Evolutionary conservation across 2,888 invertebrate species (phyloP), one percentile per base, ranked within the genome.

Genomic region (Ligdia adustata): DNA sequence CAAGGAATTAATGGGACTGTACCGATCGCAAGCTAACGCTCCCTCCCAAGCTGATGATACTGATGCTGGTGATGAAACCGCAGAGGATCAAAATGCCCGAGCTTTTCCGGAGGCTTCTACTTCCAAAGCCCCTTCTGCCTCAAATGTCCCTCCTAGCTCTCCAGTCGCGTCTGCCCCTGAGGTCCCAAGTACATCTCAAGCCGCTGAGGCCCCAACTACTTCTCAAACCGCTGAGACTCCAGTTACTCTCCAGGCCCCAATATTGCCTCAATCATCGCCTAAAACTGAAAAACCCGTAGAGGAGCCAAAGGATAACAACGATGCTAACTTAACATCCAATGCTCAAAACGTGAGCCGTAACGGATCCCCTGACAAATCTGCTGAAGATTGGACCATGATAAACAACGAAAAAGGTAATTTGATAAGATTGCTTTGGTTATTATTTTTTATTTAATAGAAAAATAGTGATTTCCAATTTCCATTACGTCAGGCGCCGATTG

Each of bases 311-410:
- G 20, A 34, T 7, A 15, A 26, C 1, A 24, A 41, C 3, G 38
- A 34, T 4, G 20, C 22, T 9, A 26, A 24, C 9, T 24, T 29
- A 4, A 11, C 11, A 12, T 29, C 40, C 2, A 40, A 11, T 13
- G 34, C 7, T 20, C 45, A 28, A 42, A 7, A 2, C 20, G 15
- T 9, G n/a, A 45, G 20, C 38, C 75, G 73, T 32, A 80, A 81
- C 40, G 62, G 64, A 3, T 75, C 79, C 1, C 66, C 73, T 1
- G 83, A 85, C 11, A 83, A 76, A 55, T 18, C 28, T 26, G 69
- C 51, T 43, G 86, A 85, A 47, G 87, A 70, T 9, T 83, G 86
- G 81, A 88, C 87, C 5, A 60, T 88, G 56, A 85, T 89, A 47
- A 83, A 82, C 35, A 78, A 79, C 22, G 84, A 84, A 4, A 83